phyloP scores from a whole-genome alignment of 2,888 invertebrate species.

The Phyllotreta striolata region DNA sequence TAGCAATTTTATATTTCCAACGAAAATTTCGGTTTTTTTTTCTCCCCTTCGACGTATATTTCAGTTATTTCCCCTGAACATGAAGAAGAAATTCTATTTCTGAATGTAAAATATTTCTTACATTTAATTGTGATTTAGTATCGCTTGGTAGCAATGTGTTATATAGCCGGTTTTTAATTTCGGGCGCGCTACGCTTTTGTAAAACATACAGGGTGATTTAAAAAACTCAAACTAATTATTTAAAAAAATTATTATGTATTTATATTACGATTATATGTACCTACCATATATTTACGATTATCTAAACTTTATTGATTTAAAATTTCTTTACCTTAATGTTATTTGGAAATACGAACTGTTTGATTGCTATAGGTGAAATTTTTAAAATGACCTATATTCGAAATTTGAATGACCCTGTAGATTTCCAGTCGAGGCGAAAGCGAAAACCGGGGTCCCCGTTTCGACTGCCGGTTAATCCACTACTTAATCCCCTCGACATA shows the following conservation, averaged over 20 bases:
- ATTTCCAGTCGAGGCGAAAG: neutral
- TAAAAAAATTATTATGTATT: too few species aligned
- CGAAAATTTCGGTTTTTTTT: constrained; percentile 1
- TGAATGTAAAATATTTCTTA: constrained; percentile 10
- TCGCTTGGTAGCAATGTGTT: constrained; percentile 4
- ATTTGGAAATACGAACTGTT: too few species aligned
- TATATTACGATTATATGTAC: too few species aligned
- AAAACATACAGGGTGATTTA: neutral
- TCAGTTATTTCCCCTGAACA: neutral
- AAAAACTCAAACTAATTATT: too few species aligned
- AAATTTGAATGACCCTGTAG: too few species aligned
- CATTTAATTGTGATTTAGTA: constrained; percentile 11
- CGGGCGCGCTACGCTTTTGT: neutral
- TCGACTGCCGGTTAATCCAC: constrained; percentile 24
- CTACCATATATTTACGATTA: too few species aligned
- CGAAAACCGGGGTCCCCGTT: constrained; percentile 7
- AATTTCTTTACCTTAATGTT: too few species aligned
- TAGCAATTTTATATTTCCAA: neutral
- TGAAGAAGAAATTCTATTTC: constrained; percentile 11
- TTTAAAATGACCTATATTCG: too few species aligned
- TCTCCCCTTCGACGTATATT: too few species aligned
- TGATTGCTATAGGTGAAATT: too few species aligned
- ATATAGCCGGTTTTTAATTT: constrained; percentile 16
- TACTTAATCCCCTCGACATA: constrained; percentile 32
- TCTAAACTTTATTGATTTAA: too few species aligned